These are phyloP conservation scores for Drosophila chauvacae DNA, from an alignment of 1,140 invertebrate species.

Conservation along the genomic window DNA sequence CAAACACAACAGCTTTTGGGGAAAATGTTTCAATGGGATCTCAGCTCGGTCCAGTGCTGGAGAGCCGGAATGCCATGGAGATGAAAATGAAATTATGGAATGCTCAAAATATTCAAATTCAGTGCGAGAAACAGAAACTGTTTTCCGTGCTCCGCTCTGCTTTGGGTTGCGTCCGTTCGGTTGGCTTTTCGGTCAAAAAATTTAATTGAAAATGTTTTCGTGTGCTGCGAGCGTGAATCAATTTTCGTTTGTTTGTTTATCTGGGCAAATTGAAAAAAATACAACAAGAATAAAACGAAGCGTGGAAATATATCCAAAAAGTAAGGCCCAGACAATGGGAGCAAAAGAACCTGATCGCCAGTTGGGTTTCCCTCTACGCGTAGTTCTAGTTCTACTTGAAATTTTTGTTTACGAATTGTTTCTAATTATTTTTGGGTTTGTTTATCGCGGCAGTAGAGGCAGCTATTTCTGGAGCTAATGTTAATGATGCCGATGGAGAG, in stretches of 20 bases:
- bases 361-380: conserved; percentile 38
- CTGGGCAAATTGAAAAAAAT: conserved; percentile 63
- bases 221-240: conserved; percentile 77
- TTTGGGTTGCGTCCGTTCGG: conserved; percentile 47
- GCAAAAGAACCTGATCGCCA: conserved; percentile 45
- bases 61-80: conserved; percentile 56
- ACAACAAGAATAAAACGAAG: conserved; percentile 39
- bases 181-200: conserved; percentile 56
- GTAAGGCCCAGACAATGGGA: conserved; percentile 28
- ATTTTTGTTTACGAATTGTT: conserved; percentile 77
- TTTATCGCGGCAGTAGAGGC: conserved; percentile 50
- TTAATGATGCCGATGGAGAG: conserved; percentile 34
- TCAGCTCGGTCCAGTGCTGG: conserved; percentile 34
- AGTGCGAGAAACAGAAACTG: conserved; percentile 52
- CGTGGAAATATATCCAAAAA: conserved; percentile 30
- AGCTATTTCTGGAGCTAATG: conserved; percentile 64
- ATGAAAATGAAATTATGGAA: conserved; percentile 74
- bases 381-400: conserved; percentile 27
- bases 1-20: conserved; percentile 44
- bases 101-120: conserved; percentile 72
- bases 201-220: conserved; percentile 79
- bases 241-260: conserved; percentile 78
- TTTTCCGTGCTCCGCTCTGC: conserved; percentile 31
- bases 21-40: conserved; percentile 58
- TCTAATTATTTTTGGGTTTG: conserved; percentile 72